Base-by-base conservation (phyloP, 2,113 vertebrate species). In the Corythaixoides concolor region DNA sequence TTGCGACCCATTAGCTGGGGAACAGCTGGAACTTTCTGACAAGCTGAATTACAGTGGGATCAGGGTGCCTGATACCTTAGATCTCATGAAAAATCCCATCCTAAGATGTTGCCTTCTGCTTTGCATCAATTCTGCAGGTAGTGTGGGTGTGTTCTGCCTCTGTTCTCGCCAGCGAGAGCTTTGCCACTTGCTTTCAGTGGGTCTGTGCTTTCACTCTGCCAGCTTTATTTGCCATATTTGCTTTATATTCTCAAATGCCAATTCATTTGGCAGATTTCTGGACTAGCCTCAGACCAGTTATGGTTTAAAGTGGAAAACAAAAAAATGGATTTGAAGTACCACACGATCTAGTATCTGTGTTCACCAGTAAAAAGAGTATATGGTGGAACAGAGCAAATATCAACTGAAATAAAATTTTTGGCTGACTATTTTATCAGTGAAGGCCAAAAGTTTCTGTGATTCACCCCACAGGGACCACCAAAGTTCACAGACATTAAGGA, bases 251-350 rank as follows among this genome's bases (percentile, higher is more conserved):
- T 67, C 8, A 89, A 90, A 63, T n/a, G 15, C 53, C 28, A 73
- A 41, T 85, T 91, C 23, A 20, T 95, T 93, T 95, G 92, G 37
- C 81, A 88, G 66, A 87, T 90, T 55, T 89, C 67, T 90, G 70
- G 17, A 28, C 64, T 78, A 63, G 9, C 78, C 33, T 88, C 47
- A 68, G 16, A 73, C 74, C 64, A 47, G 50, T 63, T 84, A 17
- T 59, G 30, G 20, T 17, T 96, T 95, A 92, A 66, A 66, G 73
- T 4, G 52, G 62, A 68, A 93, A 87, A 66, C 8, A 58, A 52
- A 88, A 63, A 50, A 52, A 45, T 53, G 23, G 20, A 26, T 94
- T 94, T 91, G 64, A 91, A 93, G 60, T 67, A 49, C 15, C 1
- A 3, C 59, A 43, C 5, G 2, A 90, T 91, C 59, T 15, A 20